Base-by-base conservation (phyloP, 2,888 invertebrate genomes). In the Melanostoma mellinum region DNA sequence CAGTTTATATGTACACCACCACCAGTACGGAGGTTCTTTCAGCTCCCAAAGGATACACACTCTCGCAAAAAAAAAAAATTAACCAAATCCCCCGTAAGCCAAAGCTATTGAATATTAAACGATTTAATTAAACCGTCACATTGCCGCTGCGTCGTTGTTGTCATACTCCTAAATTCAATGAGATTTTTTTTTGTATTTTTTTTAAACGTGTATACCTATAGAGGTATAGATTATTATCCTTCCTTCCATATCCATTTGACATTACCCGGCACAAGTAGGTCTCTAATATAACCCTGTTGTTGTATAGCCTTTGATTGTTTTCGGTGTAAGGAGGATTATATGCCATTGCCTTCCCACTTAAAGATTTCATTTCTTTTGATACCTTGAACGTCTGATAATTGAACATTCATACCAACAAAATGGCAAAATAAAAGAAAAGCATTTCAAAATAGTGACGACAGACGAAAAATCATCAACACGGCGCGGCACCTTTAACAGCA, bases 71-170 rank as follows among this genome's bases (percentile, higher is more conserved):
- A 68, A 61, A 40, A 72, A 52, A 56, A 53, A 65, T 36, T 48
- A 20, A 20, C 20, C 20, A 20, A 20, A 20, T 20, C 20, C 20
- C 20, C 60, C 6, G 20, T 76, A 71, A 63, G 61, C 63, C 56
- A 56, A 65, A 53, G 44, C 65, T 53, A 76, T 81, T 71, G 60
- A 76, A 81, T 81, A 76, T 75, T 75, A 75, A 80, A 71, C 58
- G 65, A 81, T 81, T 81, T 81, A 76, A 76, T 81, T 76, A 81
- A 81, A 81, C 33, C 61, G 44, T 71, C 63, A 33, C 33, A 20
- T 20, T 20, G 20, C 20, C 20, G 20, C 20, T 20, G 20, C 71
- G 5, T 42, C 52, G 10, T 40, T 36, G 56, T 40, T 58, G 56
- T 40, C 56, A 58, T 40, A 58, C 30, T 58, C 32, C 6, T 58